Evolutionary conservation across 2,888 invertebrate species (phyloP), one percentile per base, ranked within the genome.

Genomic region (Callinectes sapidus): DNA sequence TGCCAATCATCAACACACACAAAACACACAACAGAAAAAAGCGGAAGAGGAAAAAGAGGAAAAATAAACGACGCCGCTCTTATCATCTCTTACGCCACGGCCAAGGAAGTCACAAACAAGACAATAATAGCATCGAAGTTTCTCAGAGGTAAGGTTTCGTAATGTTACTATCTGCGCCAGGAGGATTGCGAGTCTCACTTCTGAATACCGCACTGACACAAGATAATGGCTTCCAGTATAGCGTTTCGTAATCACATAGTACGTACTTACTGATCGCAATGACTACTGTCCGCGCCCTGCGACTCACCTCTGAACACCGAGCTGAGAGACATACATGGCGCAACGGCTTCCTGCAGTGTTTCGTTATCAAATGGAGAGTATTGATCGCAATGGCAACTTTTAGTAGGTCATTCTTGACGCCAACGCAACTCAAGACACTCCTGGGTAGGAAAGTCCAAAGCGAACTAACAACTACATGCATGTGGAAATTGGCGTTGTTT

Each of bases 41-140:
- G 16, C 13, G 2, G 0, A 16, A 18, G 16, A 55, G 16, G 16
- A 55, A 14, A 55, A 55, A 55, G n/a, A n/a, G 6, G 66, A 23
- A 71, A 71, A n/a, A 23, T 5, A 23, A 71, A n/a, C 66, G 23
- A 71, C n/a, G n/a, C 66, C 6, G 66, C 66, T 71, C n/a, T n/a
- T 13, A n/a, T n/a, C n/a, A 55, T 13, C 55, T 71, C 66, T 71
- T n/a, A 10, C 66, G n/a, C 66, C 23, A 71, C 66, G n/a, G n/a
- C 66, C 2, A n/a, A 71, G n/a, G 66, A 71, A n/a, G n/a, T n/a
- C n/a, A 71, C 66, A 71, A 71, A 71, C n/a, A 71, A 71, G 66
- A 71, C n/a, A 23, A 71, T 71, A 8, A 23, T n/a, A n/a, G n/a
- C 23, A n/a, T n/a, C n/a, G 8, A 71, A 23, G n/a, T n/a, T 71